A percentile compares a stretch with the other conserved stretches of the same genome.
These are phyloP conservation scores for Psettodes erumei DNA, from an alignment of 2,113 vertebrate species.

Conservation along the genomic window DNA sequence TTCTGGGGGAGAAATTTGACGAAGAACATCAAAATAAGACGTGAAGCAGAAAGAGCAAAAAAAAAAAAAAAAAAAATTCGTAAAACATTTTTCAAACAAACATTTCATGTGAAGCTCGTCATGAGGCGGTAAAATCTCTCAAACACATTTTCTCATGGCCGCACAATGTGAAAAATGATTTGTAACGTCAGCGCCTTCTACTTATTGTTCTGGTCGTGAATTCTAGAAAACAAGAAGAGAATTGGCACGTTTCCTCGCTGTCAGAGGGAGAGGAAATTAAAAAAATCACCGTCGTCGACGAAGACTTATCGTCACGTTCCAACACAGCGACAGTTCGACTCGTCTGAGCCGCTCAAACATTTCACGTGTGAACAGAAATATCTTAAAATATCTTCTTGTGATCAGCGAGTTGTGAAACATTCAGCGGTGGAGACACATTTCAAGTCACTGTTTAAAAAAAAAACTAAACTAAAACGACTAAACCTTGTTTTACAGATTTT, in stretches of 20 bases:
- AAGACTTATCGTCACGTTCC: constrained; percentile 38
- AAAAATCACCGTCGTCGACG: constrained; percentile 25
- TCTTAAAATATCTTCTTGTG: constrained; percentile 67
- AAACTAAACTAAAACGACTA: background rate
- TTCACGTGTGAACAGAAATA: constrained; percentile 61
- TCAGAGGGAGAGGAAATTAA: constrained; percentile 13
- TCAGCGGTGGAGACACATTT: constrained; percentile 39
- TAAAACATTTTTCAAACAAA: constrained; percentile 44
- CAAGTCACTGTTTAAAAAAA: constrained; percentile 32
- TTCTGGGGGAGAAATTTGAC: constrained; percentile 63
- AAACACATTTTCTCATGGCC: constrained; percentile 37
- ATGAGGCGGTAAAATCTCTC: constrained; percentile 49
- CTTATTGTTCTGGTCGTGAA: constrained; percentile 45
- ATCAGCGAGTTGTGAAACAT: constrained; percentile 40
- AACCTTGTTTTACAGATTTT: constrained; percentile 5
- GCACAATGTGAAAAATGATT: constrained; percentile 55
- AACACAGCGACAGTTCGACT: constrained; percentile 34
- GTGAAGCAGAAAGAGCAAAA: constrained; percentile 39
- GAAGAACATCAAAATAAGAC: constrained; percentile 64
- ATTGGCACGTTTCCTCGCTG: constrained; percentile 49
- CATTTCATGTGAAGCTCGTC: constrained; percentile 2
- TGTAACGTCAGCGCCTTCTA: constrained; percentile 19
- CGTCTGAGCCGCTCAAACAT: no score
- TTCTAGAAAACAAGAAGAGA: constrained; percentile 56
- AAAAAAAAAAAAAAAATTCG: no score